A percentile compares a stretch with the other conserved stretches of the same genome.
Conservation (phyloP, 2,888 invertebrate species). For the Eulithis testata region DNA sequence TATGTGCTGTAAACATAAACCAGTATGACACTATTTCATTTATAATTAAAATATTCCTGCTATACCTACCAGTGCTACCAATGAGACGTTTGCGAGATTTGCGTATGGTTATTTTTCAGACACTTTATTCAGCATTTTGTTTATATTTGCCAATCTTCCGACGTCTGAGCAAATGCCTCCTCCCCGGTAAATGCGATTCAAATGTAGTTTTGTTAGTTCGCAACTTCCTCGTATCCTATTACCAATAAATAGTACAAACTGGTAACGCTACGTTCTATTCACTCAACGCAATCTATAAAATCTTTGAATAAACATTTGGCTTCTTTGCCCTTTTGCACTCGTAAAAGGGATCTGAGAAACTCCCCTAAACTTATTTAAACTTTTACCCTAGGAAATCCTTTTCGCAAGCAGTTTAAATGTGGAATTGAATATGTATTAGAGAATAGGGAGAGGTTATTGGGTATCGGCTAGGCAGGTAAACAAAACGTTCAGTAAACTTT, state of each 20-base stretch:
- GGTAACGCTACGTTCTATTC: constrained; percentile 57
- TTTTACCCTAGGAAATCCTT: constrained; percentile 82
- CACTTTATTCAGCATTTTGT: too few relatives aligned
- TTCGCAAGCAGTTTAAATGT: constrained; percentile 78
- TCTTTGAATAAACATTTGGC: constrained; percentile 82
- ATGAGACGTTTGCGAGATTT: not conserved
- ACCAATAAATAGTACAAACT: constrained; percentile 37
- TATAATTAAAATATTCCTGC: constrained; percentile 14
- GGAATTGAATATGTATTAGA: constrained; percentile 79
- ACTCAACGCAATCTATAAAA: constrained; percentile 76
- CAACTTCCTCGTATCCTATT: constrained; percentile 2
- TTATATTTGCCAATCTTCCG: not conserved
- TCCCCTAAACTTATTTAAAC: constrained; percentile 83
- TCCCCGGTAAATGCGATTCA: not conserved
- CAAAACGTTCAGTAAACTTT: constrained; percentile 52
- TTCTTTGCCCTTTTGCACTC: constrained; percentile 80
- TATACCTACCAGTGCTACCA: not conserved
- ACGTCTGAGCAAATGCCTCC: not conserved
- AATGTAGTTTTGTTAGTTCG: constrained; percentile 2
- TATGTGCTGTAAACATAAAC: constrained; percentile 31
- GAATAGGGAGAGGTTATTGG: constrained; percentile 61
- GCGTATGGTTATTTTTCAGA: not conserved
- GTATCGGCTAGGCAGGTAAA: constrained; percentile 61
- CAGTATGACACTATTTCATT: constrained; percentile 18
- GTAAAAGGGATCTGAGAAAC: constrained; percentile 80